phyloP scores from a whole-genome alignment of 2,888 invertebrate species.

The Acleris holmiana region DNA sequence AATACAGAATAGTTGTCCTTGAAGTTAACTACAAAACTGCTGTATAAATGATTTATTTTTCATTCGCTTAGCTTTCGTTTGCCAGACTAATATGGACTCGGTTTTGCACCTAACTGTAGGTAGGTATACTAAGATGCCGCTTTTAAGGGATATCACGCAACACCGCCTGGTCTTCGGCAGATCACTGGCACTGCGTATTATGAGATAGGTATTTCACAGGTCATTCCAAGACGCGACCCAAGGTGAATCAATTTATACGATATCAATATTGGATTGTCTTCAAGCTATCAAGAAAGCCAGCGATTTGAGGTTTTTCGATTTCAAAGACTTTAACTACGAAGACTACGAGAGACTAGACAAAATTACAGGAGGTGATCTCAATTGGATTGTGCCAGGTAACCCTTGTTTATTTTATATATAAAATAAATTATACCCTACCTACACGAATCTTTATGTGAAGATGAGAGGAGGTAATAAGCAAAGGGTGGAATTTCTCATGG shows the following conservation, averaged over 20 bases:
- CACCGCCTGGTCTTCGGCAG: background rate
- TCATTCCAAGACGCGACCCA: constrained; percentile 92
- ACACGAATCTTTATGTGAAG: too few relatives aligned
- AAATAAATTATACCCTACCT: too few relatives aligned
- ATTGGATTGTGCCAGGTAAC: constrained; percentile 93
- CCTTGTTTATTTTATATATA: background rate
- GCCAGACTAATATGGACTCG: too few relatives aligned
- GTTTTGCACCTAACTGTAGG: too few relatives aligned
- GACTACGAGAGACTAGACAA: constrained; percentile 93
- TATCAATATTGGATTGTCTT: constrained; percentile 87
- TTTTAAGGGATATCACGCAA: background rate
- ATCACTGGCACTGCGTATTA: background rate
- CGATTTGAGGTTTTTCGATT: constrained; percentile 90
- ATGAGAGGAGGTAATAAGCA: too few relatives aligned
- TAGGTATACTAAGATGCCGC: too few relatives aligned
- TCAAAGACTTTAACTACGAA: constrained; percentile 91
- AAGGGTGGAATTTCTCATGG: too few relatives aligned
- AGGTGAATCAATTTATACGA: constrained; percentile 88
- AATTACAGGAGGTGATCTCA: constrained; percentile 94
- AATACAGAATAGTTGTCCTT: too few relatives aligned
- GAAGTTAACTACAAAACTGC: too few relatives aligned
- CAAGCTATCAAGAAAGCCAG: constrained; percentile 88
- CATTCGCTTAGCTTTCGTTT: too few relatives aligned
- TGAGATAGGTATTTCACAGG: constrained; percentile 52
- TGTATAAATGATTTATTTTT: too few relatives aligned